phyloP scores from a whole-genome alignment of 2,888 invertebrate genomes.

The Cataglyphis altisquamis region DNA sequence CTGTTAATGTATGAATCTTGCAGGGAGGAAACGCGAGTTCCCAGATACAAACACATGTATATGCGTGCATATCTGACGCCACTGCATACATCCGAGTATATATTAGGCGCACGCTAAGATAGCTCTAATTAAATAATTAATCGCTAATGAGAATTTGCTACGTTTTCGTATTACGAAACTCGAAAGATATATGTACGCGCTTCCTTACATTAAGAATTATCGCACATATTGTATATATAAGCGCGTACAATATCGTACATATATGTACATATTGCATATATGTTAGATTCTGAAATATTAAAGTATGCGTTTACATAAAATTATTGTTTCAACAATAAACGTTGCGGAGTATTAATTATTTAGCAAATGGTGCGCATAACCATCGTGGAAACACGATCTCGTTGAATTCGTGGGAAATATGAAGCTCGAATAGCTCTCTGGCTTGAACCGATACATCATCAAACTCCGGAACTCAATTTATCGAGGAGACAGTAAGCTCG shows the following conservation, averaged over 20 bases:
- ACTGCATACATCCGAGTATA: conserved; percentile 26
- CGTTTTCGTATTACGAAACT: conserved; percentile 38
- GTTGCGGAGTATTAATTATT: conserved; percentile 25
- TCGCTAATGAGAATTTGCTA: conserved; percentile 53
- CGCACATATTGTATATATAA: background rate
- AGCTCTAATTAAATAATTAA: conserved; percentile 65
- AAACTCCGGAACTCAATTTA: conserved; percentile 69
- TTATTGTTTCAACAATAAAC: conserved; percentile 33
- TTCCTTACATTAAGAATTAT: conserved; percentile 13
- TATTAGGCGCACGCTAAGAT: background rate
- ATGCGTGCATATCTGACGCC: conserved; percentile 19
- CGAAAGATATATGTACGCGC: background rate
- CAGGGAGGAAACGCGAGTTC: conserved; percentile 58
- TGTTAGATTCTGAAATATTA: background rate
- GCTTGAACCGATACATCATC: conserved; percentile 50
- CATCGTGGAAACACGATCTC: conserved; percentile 19
- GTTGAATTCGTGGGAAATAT: conserved; percentile 37
- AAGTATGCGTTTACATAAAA: background rate
- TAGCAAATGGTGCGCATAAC: conserved; percentile 1
- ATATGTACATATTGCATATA: background rate
- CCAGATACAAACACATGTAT: conserved; percentile 56
- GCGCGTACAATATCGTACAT: background rate
- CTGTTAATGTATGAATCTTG: conserved; percentile 68
- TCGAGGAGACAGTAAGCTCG: conserved; percentile 67
- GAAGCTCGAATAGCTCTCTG: conserved; percentile 33